Conservation (phyloP, 2,888 invertebrate species). For the Drosophila emarginata region DNA sequence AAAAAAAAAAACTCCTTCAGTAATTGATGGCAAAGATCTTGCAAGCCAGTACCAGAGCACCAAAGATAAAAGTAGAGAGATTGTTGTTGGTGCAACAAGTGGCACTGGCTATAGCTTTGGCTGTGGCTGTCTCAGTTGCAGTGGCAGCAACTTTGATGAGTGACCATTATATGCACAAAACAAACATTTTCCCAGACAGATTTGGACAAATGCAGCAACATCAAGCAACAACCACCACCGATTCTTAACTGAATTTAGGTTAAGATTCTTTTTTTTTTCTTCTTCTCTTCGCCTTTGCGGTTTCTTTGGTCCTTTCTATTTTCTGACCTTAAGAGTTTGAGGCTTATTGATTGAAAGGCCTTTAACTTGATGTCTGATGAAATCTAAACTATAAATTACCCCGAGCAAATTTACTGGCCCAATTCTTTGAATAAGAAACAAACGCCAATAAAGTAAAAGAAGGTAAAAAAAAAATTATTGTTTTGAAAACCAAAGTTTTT, state of each 20-base stretch:
- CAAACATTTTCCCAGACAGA: constrained; percentile 51
- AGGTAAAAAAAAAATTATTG: too few species aligned
- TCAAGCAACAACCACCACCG: constrained; percentile 31
- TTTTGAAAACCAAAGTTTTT: too few species aligned
- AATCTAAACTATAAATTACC: constrained; percentile 2
- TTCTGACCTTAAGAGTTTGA: constrained; percentile 2
- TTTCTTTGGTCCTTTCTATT: constrained; percentile 8
- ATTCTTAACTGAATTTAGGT: constrained; percentile 52
- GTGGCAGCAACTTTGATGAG: constrained; percentile 58
- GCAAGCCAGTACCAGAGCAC: too few species aligned
- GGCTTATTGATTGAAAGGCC: constrained; percentile 3
- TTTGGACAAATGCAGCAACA: constrained; percentile 48
- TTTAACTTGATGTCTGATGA: constrained; percentile 5
- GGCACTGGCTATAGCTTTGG: constrained; percentile 30
- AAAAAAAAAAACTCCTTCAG: constrained; percentile 39
- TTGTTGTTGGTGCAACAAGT: constrained; percentile 44
- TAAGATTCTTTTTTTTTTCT: constrained; percentile 36
- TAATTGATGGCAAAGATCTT: constrained; percentile 57
- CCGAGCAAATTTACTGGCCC: neutral
- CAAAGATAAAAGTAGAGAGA: constrained; percentile 7
- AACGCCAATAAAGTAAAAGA: too few species aligned
- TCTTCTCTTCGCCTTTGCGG: constrained; percentile 33
- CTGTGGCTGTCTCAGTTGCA: constrained; percentile 38
- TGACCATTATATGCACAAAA: constrained; percentile 65
- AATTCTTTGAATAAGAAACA: neutral